A percentile compares a stretch with the other conserved stretches of the same genome.
These are phyloP conservation scores for Enteromius argenteus DNA, from an alignment of 2,797 vertebrate genomes.

Conservation along the genomic window DNA sequence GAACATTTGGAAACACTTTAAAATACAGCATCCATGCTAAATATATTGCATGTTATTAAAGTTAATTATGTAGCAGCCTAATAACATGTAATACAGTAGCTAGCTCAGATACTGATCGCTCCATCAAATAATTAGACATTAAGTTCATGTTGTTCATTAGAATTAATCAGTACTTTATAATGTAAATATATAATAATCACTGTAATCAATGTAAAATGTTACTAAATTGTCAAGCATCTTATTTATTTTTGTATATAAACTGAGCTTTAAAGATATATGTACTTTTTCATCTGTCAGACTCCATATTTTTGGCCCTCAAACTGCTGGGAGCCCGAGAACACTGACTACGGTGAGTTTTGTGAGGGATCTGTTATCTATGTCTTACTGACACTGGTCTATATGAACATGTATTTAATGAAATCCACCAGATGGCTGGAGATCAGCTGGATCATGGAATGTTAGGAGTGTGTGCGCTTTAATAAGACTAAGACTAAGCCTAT, in stretches of 20 bases:
- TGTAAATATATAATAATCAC: slow-evolving; percentile 11
- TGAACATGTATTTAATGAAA: slow-evolving; percentile 68
- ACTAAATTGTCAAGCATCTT: not conserved
- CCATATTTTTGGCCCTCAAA: slow-evolving; percentile 91
- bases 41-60: not conserved
- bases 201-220: not conserved
- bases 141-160: slow-evolving; percentile 24
- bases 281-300: slow-evolving; percentile 72
- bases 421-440: slow-evolving; percentile 47
- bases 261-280: not conserved
- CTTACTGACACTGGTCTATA: slow-evolving; percentile 17
- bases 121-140: slow-evolving; percentile 41
- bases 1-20: not conserved
- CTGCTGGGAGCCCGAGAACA: slow-evolving; percentile 91
- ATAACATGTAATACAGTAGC: slow-evolving; percentile 1
- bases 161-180: slow-evolving; percentile 26
- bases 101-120: slow-evolving; percentile 37
- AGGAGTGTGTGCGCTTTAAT: slow-evolving; percentile 18
- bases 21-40: not conserved
- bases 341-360: slow-evolving; percentile 83
- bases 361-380: not conserved
- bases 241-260: not conserved
- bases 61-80: slow-evolving; percentile 3
- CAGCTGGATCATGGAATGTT: slow-evolving; percentile 10
- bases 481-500: slow-evolving; percentile 23